Evolutionary conservation across 2,113 vertebrate species (phyloP).

Genomic region (Gallinago media): DNA sequence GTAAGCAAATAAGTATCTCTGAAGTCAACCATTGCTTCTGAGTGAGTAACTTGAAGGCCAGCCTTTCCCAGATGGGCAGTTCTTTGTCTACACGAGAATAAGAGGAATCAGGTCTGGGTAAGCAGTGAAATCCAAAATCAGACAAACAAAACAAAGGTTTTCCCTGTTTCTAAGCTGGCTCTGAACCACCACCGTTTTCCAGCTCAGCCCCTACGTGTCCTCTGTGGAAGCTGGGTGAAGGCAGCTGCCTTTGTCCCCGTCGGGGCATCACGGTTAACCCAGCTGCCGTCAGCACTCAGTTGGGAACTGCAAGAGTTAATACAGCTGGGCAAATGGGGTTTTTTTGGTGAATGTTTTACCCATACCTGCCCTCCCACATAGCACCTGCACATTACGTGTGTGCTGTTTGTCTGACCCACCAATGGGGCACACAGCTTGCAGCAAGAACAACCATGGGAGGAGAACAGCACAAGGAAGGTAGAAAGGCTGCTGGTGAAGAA

Average conservation of each 20-base stretch:
- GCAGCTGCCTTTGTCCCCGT: background rate
- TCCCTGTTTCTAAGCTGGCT: background rate
- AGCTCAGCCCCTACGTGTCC: rapidly evolving
- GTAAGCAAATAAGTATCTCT: background rate
- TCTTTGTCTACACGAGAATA: background rate
- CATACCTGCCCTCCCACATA: rapidly evolving
- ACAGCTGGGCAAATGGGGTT: rapidly evolving
- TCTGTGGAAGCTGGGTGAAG: background rate
- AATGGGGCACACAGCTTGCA: background rate
- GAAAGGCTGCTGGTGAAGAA: background rate
- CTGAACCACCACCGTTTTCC: background rate
- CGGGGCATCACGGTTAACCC: background rate
- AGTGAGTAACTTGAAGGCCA: background rate
- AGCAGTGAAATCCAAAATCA: background rate
- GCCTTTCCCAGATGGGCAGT: background rate
- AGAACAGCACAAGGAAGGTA: background rate
- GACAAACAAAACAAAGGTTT: rapidly evolving
- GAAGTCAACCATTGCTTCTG: background rate
- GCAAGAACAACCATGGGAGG: background rate
- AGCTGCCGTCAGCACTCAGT: background rate
- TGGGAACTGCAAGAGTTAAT: background rate
- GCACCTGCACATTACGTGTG: rapidly evolving
- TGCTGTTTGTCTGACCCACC: background rate
- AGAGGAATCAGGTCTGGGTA: background rate
- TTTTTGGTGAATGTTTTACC: background rate